Base-by-base conservation (phyloP, 37 sponge, comb jelly and placozoan genomes). In the Mnemiopsis leidyi region DNA sequence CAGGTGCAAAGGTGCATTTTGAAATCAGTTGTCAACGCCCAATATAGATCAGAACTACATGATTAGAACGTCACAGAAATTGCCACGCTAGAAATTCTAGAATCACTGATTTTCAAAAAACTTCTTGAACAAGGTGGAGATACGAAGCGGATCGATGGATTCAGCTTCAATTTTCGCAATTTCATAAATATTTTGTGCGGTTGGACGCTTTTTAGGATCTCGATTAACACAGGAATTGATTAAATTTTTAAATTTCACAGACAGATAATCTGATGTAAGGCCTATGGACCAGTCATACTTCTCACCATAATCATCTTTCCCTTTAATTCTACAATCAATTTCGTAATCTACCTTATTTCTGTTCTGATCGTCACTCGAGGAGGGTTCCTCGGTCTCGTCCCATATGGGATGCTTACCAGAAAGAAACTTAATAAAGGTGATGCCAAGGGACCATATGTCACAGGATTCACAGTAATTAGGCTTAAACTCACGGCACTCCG, bases 381-480 rank as follows among this genome's bases (percentile, higher is more conserved):
- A 48, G 5, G 5, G 3, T 32, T 77, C 79, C 1, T 16, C 2
- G 18, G 32, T 33, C 33, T 77, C 79, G 33, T 77, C 79, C 20
- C 32, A 77, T 1, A 77, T 34, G 0, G 79, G 79, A 34, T 77
- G 79, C 20, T 13, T 77, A 20, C 79, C 79, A 18, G 79, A 20
- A 33, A 77, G 16, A 36, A 77, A 77, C 32, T 77, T 31, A 20
- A 77, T 77, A 1, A 77, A 7, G 3, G 36, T 77, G 79, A 77
- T 77, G 1, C 79, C 79, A 0, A 77, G 33, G 30, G 79, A 77
- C 79, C 79, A 77, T 1, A 32, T 32, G 79, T 77, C 79, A 77
- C 79, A 77, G 32, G 20, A 32, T 5, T 13, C 36, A 32, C 35
- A 13, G 18, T 77, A 32, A 0, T 28, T 77, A 21, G 20, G 36